phyloP scores from a whole-genome alignment of 53 echinoderm and acorn worm genomes.

The Holothuria leucospilota region DNA sequence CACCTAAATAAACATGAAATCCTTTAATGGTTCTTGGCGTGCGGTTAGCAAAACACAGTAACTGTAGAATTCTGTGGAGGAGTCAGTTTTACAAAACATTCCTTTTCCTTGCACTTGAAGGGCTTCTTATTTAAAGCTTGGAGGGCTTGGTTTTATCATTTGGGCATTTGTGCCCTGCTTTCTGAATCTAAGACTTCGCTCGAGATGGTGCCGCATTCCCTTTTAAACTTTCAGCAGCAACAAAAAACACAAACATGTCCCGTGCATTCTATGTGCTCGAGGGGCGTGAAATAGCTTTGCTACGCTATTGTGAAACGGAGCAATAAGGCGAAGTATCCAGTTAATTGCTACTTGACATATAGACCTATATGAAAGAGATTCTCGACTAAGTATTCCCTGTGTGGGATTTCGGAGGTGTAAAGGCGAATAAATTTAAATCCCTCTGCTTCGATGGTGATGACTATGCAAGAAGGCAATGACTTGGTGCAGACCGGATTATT shows the following conservation, averaged over 20 bases:
- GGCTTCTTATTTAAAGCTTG: background rate
- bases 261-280: constrained; percentile 13
- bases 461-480: no score
- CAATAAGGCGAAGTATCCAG: constrained; percentile 8
- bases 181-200: background rate
- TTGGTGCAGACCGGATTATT: no score
- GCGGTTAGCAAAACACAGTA: no score
- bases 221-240: no score
- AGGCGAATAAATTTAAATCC: no score
- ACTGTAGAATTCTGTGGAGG: background rate
- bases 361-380: background rate
- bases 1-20: no score
- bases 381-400: no score
- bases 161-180: background rate
- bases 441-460: no score
- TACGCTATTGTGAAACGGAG: constrained; percentile 19
- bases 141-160: background rate
- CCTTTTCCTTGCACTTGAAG: constrained; percentile 12
- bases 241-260: constrained; percentile 33
- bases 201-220: no score
- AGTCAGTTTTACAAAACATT: background rate
- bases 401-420: no score
- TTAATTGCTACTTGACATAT: constrained; percentile 39
- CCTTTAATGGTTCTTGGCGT: no score
- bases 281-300: constrained; percentile 37